These are phyloP conservation scores for Notarius quadriscutis DNA, from an alignment of 2,113 vertebrate genomes.

Conservation along the genomic window DNA sequence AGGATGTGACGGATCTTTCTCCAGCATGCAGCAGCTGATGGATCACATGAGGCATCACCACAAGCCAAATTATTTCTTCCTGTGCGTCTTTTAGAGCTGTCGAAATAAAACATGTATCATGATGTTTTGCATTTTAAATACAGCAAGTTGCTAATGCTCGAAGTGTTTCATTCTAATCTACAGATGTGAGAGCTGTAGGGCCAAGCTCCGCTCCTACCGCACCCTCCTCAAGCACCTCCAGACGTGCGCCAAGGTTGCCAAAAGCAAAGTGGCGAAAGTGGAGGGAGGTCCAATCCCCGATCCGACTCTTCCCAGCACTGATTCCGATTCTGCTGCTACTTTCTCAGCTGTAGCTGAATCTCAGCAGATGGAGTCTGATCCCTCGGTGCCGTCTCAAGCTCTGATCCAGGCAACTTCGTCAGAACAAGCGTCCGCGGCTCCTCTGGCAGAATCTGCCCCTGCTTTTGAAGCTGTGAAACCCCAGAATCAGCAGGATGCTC, in stretches of 20 bases:
- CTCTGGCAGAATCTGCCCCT: neutral
- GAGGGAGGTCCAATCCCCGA: conserved; percentile 57
- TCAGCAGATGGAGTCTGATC: conserved; percentile 43
- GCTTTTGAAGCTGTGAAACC: conserved; percentile 20
- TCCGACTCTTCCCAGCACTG: neutral
- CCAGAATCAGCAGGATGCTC: conserved; percentile 42
- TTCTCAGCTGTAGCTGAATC: neutral
- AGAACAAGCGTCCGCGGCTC: neutral
- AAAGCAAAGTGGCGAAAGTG: conserved; percentile 64
- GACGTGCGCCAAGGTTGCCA: conserved; percentile 84
- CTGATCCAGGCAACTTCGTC: neutral
- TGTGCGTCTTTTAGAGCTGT: conserved; percentile 78
- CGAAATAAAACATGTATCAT: neutral
- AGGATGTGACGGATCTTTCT: conserved; percentile 81
- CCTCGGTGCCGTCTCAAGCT: neutral
- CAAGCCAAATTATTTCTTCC: conserved; percentile 93
- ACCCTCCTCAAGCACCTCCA: conserved; percentile 94
- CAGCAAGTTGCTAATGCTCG: neutral
- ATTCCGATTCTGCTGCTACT: neutral
- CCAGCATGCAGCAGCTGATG: conserved; percentile 92
- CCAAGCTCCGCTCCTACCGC: conserved; percentile 86
- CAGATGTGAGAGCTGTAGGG: conserved; percentile 92
- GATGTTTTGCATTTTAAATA: neutral
- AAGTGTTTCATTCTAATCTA: fast-evolving
- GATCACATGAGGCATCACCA: conserved; percentile 88